phyloP scores from a whole-genome alignment of 2,888 invertebrate species.

The Lepidocyrtinus sp. region DNA sequence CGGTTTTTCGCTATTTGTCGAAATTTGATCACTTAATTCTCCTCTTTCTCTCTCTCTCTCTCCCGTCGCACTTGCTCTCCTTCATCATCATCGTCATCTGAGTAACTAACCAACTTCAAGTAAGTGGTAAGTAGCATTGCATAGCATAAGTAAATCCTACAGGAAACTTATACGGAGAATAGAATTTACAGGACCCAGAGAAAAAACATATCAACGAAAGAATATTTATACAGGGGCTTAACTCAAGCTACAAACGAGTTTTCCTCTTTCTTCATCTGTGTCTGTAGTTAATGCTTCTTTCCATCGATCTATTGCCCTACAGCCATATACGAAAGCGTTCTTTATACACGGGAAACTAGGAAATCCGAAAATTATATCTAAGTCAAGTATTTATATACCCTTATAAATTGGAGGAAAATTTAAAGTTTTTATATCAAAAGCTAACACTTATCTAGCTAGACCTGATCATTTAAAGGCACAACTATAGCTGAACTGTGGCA shows the following conservation, averaged over 20 bases:
- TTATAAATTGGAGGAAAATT: no score
- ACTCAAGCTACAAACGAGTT: neutral
- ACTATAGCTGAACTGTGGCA: neutral
- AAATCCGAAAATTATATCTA: no score
- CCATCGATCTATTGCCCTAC: conserved; percentile 57
- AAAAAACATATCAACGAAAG: no score
- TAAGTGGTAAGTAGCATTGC: no score
- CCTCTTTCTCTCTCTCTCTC: conserved; percentile 24
- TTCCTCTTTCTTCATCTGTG: conserved; percentile 12
- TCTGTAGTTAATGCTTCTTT: conserved; percentile 44
- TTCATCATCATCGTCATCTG: conserved; percentile 11
- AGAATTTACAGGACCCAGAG: no score
- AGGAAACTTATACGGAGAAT: neutral
- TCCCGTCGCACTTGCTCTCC: conserved; percentile 3
- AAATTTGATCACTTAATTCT: conserved; percentile 59
- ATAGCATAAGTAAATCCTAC: no score
- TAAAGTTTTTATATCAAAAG: no score
- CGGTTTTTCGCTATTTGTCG: conserved; percentile 50
- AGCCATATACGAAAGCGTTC: no score
- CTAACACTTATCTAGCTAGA: neutral
- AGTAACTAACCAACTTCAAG: conserved; percentile 32
- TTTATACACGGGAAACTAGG: no score
- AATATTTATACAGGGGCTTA: conserved; percentile 1
- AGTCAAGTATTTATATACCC: no score
- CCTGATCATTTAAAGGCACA: no score